These are phyloP conservation scores for Drosophila ironensis DNA, from an alignment of 1,140 invertebrate genomes.

Conservation along the genomic window DNA sequence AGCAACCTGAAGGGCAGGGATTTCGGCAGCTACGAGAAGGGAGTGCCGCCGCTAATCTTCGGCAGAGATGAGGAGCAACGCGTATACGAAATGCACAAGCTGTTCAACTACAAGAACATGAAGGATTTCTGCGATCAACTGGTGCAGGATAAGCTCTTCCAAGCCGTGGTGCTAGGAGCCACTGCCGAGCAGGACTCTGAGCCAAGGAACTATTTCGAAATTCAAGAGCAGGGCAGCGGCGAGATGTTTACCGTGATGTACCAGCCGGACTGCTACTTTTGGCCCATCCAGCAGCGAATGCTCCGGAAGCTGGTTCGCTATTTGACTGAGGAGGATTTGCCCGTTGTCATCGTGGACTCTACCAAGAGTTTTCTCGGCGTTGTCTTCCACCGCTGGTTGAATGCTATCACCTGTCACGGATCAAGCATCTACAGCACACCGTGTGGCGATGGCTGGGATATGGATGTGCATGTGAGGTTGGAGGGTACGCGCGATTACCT, in stretches of 20 bases:
- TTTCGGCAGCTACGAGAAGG: conserved; percentile 31
- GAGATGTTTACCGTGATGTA: conserved; percentile 43
- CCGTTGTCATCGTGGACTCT: conserved; percentile 35
- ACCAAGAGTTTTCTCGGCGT: conserved; percentile 42
- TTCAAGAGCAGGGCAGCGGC: not conserved
- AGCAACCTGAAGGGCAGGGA: not conserved
- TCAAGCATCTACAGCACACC: conserved; percentile 3
- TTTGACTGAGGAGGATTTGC: conserved; percentile 16
- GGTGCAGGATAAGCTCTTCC: conserved; percentile 25
- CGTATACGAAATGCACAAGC: conserved; percentile 46
- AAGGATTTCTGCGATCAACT: conserved; percentile 47
- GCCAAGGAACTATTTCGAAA: conserved; percentile 28
- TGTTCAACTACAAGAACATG: conserved; percentile 39
- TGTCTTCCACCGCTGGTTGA: conserved; percentile 1
- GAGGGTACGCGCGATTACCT: conserved; percentile 27
- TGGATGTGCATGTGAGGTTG: not conserved
- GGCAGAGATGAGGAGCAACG: conserved; percentile 14
- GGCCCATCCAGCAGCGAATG: conserved; percentile 28
- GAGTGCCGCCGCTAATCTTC: conserved; percentile 33
- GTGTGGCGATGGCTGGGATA: conserved; percentile 1
- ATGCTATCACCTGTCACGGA: conserved; percentile 13
- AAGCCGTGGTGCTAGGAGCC: conserved; percentile 15
- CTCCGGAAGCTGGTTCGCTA: conserved; percentile 32
- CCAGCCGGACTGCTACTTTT: conserved; percentile 39
- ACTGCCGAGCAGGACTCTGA: not conserved